phyloP scores from a whole-genome alignment of 2,888 invertebrate species.

The Archips xylosteana region DNA sequence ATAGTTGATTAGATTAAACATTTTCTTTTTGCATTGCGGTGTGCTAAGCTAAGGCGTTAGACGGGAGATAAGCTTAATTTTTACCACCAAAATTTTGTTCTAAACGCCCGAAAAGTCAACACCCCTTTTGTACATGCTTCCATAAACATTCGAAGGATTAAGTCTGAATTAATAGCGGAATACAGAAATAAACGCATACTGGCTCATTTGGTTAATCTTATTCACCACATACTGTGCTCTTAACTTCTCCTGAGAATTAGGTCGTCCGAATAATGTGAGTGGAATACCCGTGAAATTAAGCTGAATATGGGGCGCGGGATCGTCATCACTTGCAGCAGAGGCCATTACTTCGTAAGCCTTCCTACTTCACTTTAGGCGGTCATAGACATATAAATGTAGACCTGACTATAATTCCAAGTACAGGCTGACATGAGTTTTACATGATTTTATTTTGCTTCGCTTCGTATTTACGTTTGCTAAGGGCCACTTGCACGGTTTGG shows the following conservation, averaged over 20 bases:
- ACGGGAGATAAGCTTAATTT: neutral
- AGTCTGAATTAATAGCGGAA: constrained; percentile 16
- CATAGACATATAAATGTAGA: neutral
- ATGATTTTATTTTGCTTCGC: too few relatives aligned
- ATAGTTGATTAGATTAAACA: neutral
- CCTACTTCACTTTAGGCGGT: neutral
- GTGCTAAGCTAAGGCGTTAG: neutral
- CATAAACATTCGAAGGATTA: constrained; percentile 15
- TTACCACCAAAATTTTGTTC: neutral
- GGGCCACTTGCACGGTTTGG: too few relatives aligned
- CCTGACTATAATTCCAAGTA: neutral
- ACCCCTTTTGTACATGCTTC: constrained; percentile 1
- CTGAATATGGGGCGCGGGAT: constrained; percentile 26
- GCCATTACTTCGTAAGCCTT: constrained; percentile 23
- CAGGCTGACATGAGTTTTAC: neutral
- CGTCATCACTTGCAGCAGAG: constrained; percentile 37
- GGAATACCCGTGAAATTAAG: constrained; percentile 34
- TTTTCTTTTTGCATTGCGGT: neutral
- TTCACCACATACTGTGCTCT: constrained; percentile 26
- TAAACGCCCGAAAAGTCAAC: neutral
- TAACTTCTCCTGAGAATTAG: constrained; percentile 27
- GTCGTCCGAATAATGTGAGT: constrained; percentile 27
- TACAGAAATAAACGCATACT: constrained; percentile 28
- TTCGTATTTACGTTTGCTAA: too few relatives aligned
- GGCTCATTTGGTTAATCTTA: constrained; percentile 25